Evolutionary conservation across 2,113 vertebrate genomes (phyloP), one percentile per base, ranked within the genome.

Genomic region (Blennius ocellaris): DNA sequence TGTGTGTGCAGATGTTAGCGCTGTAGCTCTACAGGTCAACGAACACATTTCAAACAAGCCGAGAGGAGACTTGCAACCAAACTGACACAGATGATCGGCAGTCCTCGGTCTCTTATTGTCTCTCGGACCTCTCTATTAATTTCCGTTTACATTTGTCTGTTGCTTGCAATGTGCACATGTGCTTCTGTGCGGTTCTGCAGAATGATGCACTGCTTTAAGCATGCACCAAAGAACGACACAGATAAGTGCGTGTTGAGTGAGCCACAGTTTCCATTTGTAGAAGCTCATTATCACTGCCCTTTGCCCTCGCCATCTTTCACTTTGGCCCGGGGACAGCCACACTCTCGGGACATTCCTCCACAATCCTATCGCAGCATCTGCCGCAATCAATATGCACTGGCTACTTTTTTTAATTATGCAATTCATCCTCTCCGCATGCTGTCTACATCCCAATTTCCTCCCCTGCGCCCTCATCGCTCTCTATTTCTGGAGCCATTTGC

Each of bases 361-460:
- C 69, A 74, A 73, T 81, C 39, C 70, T 69, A 69, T 70, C 73
- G 58, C 37, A n/a, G 68, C 37, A 82, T 83, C 64, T 56, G 61
- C 16, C 16, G n/a, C 80, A 74, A 87, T 90, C 86, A 85, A 89
- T 82, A 82, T 67, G 73, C 66, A 64, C 58, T 37, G 53, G 72
- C 62, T 69, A 54, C 68, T 69, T 70, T 73, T 30, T 82, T 84
- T 76, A 89, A 89, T 89, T 86, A 83, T 84, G 71, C 65, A 80
- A 83, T 89, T 88, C 51, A 78, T 88, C 67, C 70, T 88, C 52
- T 79, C 61, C 59, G 8, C 65, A 69, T 58, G 69, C 78, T 41
- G 49, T 71, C 65, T 69, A 67, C 52, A 70, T 85, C 69, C 77
- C 57, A 51, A 56, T 81, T 78, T 78, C 70, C 47, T 43, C n/a